Evolutionary conservation across 2,888 invertebrate genomes (phyloP).

Genomic region (Sesamia inferens): DNA sequence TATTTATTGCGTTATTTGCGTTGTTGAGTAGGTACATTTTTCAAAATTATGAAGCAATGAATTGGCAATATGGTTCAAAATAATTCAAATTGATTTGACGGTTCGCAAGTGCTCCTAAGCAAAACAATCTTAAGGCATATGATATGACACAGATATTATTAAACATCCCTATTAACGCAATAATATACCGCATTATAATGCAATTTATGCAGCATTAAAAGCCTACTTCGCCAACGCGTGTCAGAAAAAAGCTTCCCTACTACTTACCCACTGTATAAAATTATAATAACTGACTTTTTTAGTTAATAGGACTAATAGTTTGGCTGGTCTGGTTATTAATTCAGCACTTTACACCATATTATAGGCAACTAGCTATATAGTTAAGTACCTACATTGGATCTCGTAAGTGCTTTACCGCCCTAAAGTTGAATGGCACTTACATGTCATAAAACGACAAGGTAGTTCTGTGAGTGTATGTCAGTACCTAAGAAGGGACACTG

Average conservation of each 20-base stretch:
- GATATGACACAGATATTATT: background rate
- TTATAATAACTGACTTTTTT: constrained; percentile 38
- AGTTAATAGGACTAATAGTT: constrained; percentile 48
- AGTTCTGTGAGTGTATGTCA: background rate
- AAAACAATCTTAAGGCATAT: background rate
- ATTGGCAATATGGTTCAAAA: too few relatives aligned
- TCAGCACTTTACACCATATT: constrained; percentile 28
- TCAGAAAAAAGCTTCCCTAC: constrained; percentile 40
- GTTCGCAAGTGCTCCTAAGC: background rate
- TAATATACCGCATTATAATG: constrained; percentile 3
- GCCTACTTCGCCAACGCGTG: constrained; percentile 1
- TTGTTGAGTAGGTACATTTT: too few relatives aligned
- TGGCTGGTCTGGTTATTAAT: constrained; percentile 21
- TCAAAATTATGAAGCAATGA: too few relatives aligned
- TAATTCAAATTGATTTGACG: too few relatives aligned
- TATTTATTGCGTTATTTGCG: too few relatives aligned
- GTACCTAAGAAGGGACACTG: background rate
- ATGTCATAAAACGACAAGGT: background rate
- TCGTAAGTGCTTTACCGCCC: background rate
- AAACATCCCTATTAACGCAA: background rate
- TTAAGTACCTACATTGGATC: background rate
- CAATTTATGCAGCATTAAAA: constrained; percentile 25
- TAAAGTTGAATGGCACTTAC: background rate
- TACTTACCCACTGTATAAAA: constrained; percentile 38
- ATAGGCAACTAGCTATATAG: background rate